Base-by-base conservation (phyloP, 2,797 vertebrate species). In the Arnoldichthys spilopterus region DNA sequence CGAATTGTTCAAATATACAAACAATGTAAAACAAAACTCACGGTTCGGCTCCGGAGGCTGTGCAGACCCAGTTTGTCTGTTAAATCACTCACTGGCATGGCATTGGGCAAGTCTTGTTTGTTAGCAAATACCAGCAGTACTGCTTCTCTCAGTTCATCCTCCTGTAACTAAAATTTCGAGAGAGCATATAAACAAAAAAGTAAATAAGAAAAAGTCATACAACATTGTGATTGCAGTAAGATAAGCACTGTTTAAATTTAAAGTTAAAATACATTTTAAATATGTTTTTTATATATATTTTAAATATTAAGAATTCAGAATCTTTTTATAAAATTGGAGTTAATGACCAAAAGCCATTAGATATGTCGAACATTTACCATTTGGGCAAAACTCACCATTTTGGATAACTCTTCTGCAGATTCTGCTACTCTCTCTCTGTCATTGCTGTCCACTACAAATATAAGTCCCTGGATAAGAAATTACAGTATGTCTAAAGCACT, bases 401-500 rank as follows among this genome's bases (percentile, higher is more conserved):
- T 96, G 40, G 91, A 81, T 7, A 96, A 92, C 43, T 96, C 95
- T 0, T 96, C 94, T 0, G 93, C 92, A 0, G 95, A 95, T 80
- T 96, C 96, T 3, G 92, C 85, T 30, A 95, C 92, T 68, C 95
- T 84, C 86, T 96, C 95, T 34, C 93, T 89, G 91, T 96, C 95
- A 0, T 95, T 96, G 87, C 96, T 96, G 91, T 96, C 95, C 82
- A 96, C 96, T 72, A 96, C 95, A 0, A 96, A 96, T 89, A 96
- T 96, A 83, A 96, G 93, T 78, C 95, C 96, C 95, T 96, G 83
- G 0, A 32, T 78, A 66, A 74, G n/a, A 77, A 2, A 49, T 78
- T n/a, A n/a, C n/a, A 40, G 12, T 28, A 24, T 72, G 53, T 77
- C 45, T 22, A 28, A 9, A 68, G 62, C 16, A 28, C 53, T 6